These are phyloP conservation scores for Cylindroiulus punctatus DNA, from an alignment of 2,888 invertebrate genomes.

Conservation along the genomic window DNA sequence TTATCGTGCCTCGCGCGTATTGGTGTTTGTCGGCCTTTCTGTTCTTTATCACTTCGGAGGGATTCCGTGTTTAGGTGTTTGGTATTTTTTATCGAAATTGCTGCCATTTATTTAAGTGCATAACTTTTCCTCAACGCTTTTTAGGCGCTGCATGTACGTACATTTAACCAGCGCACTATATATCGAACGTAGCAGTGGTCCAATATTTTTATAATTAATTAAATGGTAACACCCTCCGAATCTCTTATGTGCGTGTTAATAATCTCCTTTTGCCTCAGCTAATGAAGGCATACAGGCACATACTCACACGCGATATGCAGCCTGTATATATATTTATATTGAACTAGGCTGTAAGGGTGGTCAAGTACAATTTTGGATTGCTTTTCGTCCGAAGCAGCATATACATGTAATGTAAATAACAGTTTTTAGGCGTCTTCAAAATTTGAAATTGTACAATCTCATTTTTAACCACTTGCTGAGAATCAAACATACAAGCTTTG, in stretches of 20 bases:
- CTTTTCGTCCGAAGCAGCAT: too few species aligned
- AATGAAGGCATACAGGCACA: slow-evolving; percentile 12
- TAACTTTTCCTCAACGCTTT: not conserved
- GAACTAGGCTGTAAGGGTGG: not conserved
- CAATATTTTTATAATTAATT: slow-evolving; percentile 43
- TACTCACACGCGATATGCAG: slow-evolving; percentile 15
- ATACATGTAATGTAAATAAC: too few species aligned
- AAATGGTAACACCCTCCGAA: slow-evolving; percentile 44
- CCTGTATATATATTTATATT: not conserved
- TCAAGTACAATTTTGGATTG: too few species aligned
- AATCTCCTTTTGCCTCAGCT: not conserved
- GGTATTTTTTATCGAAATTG: slow-evolving; percentile 18
- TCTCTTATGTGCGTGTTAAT: slow-evolving; percentile 34
- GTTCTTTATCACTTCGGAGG: not conserved
- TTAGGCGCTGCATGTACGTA: not conserved
- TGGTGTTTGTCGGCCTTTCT: slow-evolving; percentile 11
- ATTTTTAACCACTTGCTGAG: too few species aligned
- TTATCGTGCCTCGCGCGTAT: not conserved
- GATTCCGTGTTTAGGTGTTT: slow-evolving; percentile 23
- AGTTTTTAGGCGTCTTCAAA: too few species aligned
- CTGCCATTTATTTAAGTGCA: slow-evolving; percentile 40
- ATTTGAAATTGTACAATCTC: too few species aligned
- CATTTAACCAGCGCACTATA: not conserved
- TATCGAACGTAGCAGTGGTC: not conserved
- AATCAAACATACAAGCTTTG: too few species aligned